Percentiles rank a stretch among this genome's conserved stretches.
phyloP scores from a whole-genome alignment of 64 coral and sea anemone genomes.

The Pocillopora verrucosa region DNA sequence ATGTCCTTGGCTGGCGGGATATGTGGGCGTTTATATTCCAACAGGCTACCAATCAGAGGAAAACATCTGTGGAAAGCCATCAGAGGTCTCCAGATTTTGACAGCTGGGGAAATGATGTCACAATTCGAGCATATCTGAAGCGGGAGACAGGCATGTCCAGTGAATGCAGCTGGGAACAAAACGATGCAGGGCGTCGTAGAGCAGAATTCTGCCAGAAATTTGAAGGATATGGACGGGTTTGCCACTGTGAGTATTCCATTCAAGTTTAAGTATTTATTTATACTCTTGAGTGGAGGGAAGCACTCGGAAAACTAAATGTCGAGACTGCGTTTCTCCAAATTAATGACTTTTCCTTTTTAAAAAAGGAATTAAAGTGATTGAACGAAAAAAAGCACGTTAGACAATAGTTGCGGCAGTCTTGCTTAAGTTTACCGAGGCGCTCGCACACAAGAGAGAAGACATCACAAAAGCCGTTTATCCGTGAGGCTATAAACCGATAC shows the following conservation, averaged over 20 bases:
- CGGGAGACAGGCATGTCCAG: neutral
- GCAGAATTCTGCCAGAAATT: constrained; percentile 71
- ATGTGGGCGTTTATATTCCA: constrained; percentile 75
- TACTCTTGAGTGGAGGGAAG: no score
- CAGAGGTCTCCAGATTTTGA: constrained; percentile 42
- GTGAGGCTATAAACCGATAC: no score
- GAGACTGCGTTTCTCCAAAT: no score
- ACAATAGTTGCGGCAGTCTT: no score
- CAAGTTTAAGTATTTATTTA: neutral
- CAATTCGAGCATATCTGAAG: constrained; percentile 36
- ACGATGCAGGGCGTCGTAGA: constrained; percentile 24
- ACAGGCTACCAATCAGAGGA: neutral
- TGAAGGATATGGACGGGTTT: constrained; percentile 64
- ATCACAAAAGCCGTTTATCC: no score
- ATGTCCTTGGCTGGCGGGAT: constrained; percentile 60
- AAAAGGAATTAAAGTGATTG: no score
- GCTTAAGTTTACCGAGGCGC: no score
- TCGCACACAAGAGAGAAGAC: no score
- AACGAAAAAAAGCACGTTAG: no score
- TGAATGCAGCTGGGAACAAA: constrained; percentile 33
- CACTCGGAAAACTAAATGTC: no score
- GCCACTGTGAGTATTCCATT: constrained; percentile 59
- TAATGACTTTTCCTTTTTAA: no score
- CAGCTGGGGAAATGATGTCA: constrained; percentile 46
- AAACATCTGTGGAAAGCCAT: constrained; percentile 48